A percentile compares a stretch with the other conserved stretches of the same genome.
Evolutionary conservation across 2,888 invertebrate species (phyloP).

Genomic region (Dichetophora obliterata): DNA sequence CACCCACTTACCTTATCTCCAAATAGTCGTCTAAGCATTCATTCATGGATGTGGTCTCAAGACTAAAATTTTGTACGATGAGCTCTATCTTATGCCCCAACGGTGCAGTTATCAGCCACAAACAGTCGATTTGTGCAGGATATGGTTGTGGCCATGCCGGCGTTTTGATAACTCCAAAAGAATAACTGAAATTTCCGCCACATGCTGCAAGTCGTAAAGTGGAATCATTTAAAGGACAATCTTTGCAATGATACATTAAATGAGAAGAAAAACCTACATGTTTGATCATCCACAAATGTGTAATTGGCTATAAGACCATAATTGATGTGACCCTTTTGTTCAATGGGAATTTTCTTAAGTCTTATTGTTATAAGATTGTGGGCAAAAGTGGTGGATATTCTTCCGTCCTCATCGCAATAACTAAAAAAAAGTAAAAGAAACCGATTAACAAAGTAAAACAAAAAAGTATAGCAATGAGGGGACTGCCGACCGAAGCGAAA

Average conservation of each 20-base stretch:
- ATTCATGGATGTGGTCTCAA: constrained; percentile 74
- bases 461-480: too few relatives aligned
- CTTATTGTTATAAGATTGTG: constrained; percentile 45
- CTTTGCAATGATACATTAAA: neutral
- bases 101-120: constrained; percentile 83
- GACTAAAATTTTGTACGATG: constrained; percentile 75
- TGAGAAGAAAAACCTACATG: constrained; percentile 32
- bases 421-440: too few relatives aligned
- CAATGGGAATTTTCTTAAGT: constrained; percentile 33
- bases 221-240: neutral
- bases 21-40: constrained; percentile 77
- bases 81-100: constrained; percentile 82
- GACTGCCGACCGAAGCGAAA: too few relatives aligned
- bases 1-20: constrained; percentile 75
- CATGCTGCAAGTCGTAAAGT: constrained; percentile 72
- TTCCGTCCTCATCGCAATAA: constrained; percentile 42
- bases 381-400: constrained; percentile 25
- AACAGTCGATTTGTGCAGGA: constrained; percentile 78
- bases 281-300: constrained; percentile 43
- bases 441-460: too few relatives aligned
- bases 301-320: constrained; percentile 46
- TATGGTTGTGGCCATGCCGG: constrained; percentile 86
- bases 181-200: constrained; percentile 77
- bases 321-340: neutral
- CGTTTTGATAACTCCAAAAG: constrained; percentile 79